Base-by-base conservation (phyloP, 2,888 invertebrate species). In the Tricholauxania praeusta region DNA sequence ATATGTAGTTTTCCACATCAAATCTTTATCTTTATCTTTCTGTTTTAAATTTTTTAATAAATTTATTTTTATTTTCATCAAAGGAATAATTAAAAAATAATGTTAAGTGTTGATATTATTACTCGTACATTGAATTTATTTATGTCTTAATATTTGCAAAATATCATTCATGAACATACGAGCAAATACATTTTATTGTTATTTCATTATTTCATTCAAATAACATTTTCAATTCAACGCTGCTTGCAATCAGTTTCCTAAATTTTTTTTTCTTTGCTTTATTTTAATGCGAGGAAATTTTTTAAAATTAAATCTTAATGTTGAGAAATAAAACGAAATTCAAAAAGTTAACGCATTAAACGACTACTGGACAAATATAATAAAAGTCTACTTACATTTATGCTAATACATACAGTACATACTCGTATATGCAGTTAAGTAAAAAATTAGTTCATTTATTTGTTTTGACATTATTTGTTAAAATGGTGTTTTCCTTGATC, bases 151-250 rank as follows among this genome's bases (percentile, higher is more conserved):
- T 22, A 28, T 32, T 12, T 10, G 4, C n/a, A 60, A 32, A 63
- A 12, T 57, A 14, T 57, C 22, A 55, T 19, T 55, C 55, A 55
- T 55, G 55, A 4, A 55, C 19, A 55, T 12, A 19, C 17, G 22
- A 12, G 22, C 12, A 12, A 22, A 55, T 55, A n/a, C 17, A 19
- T 55, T 55, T 22, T 55, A 22, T 12, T n/a, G 19, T 55, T 55
- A 39, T 39, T 55, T 12, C n/a, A 53, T 53, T 53, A 53, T 53
- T 53, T 19, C n/a, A 19, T 4, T 19, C 17, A 17, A 55, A 12
- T 17, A 53, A 17, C n/a, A 19, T 55, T 55, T 55, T 55, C 55
- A 55, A 55, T 55, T 55, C 55, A 55, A 55, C 55, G 55, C n/a
- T 55, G 55, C 55, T 55, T 55, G 55, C 55, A 55, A 19, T 55